phyloP scores from a whole-genome alignment of 2,797 vertebrate genomes.

The Manis javanica region DNA sequence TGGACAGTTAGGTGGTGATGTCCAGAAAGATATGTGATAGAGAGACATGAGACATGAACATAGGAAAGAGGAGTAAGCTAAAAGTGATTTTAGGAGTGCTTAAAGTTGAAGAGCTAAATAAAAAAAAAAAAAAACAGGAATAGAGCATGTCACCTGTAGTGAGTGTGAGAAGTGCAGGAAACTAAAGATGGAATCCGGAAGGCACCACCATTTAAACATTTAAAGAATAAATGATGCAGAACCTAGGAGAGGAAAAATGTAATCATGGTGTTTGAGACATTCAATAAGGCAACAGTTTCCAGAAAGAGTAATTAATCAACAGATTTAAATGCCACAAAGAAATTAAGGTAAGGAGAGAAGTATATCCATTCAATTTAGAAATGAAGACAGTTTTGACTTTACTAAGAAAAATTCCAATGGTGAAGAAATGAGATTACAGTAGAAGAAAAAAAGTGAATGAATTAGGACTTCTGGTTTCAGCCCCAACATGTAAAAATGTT shows the following conservation, averaged over 20 bases:
- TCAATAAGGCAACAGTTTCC: not conserved
- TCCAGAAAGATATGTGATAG: not conserved
- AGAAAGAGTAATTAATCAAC: not conserved
- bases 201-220: not conserved
- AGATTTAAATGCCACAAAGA: not conserved
- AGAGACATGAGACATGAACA: not conserved
- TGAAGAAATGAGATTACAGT: not conserved
- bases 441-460: not conserved
- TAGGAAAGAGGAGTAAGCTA: not conserved
- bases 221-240: not conserved
- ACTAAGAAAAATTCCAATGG: not conserved
- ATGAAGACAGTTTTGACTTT: not conserved
- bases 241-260: not conserved
- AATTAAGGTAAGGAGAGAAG: slow-evolving; percentile 43
- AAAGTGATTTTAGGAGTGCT: not conserved
- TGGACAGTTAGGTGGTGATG: not conserved
- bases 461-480: not conserved
- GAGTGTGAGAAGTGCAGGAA: not conserved
- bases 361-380: not conserved
- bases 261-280: slow-evolving; percentile 19
- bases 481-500: not conserved
- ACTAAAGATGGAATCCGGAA: not conserved
- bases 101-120: not conserved
- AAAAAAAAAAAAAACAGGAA: not conserved
- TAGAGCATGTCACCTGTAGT: not conserved